These are phyloP conservation scores for Mesopsocus fuscifrons DNA, from an alignment of 2,888 invertebrate genomes.

Conservation along the genomic window DNA sequence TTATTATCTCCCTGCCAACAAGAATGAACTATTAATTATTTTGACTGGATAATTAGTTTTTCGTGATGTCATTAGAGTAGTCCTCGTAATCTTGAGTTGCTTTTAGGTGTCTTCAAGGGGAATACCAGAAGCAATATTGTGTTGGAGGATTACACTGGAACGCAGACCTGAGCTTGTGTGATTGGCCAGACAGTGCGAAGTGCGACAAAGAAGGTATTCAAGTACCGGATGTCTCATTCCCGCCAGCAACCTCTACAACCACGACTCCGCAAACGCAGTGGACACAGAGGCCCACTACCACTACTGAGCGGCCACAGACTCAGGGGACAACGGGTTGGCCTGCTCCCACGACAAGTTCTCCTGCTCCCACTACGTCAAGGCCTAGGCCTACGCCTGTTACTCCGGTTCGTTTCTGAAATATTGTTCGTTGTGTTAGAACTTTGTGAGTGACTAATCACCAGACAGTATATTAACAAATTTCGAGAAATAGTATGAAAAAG, in stretches of 20 bases:
- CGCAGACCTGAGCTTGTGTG: conserved; percentile 41
- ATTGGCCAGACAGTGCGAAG: conserved; percentile 60
- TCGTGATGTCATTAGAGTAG: too few species aligned
- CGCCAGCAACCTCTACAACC: conserved; percentile 13
- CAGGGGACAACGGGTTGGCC: conserved; percentile 17
- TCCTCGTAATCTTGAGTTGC: too few species aligned
- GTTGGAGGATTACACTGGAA: conserved; percentile 73
- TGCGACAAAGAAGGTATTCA: conserved; percentile 28
- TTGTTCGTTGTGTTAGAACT: too few species aligned
- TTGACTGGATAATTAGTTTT: too few species aligned
- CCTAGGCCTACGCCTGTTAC: too few species aligned
- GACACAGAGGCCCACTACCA: conserved; percentile 15
- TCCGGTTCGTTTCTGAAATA: too few species aligned
- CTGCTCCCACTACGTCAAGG: conserved; percentile 13
- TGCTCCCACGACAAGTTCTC: conserved; percentile 11
- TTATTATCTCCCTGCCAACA: too few species aligned
- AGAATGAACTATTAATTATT: too few species aligned
- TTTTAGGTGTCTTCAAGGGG: conserved; percentile 50
- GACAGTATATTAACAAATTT: too few species aligned
- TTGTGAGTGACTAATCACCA: too few species aligned
- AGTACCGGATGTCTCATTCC: conserved; percentile 1
- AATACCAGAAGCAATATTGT: conserved; percentile 49
- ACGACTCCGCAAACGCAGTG: conserved; percentile 15
- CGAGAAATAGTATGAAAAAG: too few species aligned
- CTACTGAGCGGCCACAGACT: conserved; percentile 14